phyloP scores from a whole-genome alignment of 2,888 invertebrate genomes.

The Nebria salina region DNA sequence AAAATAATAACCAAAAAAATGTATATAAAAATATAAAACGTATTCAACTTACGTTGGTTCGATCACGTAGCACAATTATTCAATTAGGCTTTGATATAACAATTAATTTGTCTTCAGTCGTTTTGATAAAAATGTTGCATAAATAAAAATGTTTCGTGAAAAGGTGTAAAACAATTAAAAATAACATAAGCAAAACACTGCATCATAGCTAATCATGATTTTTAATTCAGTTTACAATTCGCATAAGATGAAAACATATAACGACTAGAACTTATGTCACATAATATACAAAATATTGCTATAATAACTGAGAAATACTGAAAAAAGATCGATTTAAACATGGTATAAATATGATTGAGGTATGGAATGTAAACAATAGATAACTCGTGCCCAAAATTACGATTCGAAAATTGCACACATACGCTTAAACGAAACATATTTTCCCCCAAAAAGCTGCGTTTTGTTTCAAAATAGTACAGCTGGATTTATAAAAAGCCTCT shows the following conservation, averaged over 20 bases:
- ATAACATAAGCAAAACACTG: constrained; percentile 18
- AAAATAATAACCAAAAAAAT: too few relatives aligned
- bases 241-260: constrained; percentile 25
- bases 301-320: not conserved
- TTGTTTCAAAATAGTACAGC: not conserved
- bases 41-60: too few relatives aligned
- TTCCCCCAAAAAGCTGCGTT: not conserved
- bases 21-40: too few relatives aligned
- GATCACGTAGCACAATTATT: too few relatives aligned
- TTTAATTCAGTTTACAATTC: constrained; percentile 16
- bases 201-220: constrained; percentile 26
- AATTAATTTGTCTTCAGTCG: constrained; percentile 62
- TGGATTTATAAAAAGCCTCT: not conserved
- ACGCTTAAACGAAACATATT: not conserved
- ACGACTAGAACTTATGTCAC: constrained; percentile 16
- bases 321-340: not conserved
- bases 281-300: constrained; percentile 22
- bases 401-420: not conserved
- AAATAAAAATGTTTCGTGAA: not conserved
- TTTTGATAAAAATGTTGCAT: constrained; percentile 48
- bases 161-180: not conserved
- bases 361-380: not conserved
- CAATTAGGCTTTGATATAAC: not conserved
- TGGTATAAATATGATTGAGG: not conserved
- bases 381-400: not conserved